Base-by-base conservation (phyloP, 1,140 invertebrate species). In the Lepidurus packardi region DNA sequence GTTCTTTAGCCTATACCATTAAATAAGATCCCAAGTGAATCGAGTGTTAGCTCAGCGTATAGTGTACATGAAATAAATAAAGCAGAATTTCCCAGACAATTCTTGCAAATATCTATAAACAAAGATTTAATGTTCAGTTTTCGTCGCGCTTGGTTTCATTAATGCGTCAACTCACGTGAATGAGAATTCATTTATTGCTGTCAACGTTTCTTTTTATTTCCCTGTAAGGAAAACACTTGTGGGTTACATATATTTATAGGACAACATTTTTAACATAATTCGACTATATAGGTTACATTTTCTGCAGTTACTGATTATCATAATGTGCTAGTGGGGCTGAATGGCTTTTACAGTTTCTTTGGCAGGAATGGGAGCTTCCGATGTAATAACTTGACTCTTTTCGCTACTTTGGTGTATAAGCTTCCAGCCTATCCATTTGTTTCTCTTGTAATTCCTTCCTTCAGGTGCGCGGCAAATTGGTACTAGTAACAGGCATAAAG, bases 1-100 rank as follows among this genome's bases (percentile, higher is more conserved):
- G 16, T 21, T 43, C 16, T 79, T 79, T 43, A 53, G n/a, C 8
- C 5, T 45, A 16, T 77, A 53, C n/a, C 42, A 45, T n/a, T 77
- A 43, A 45, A n/a, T 73, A 24, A 16, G 53, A 9, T 13, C 7
- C 53, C 16, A 7, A 7, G 53, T 34, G n/a, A 16, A 16, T 21
- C 53, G 53, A 65, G 53, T 7, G 16, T 13, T 65, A 65, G 53
- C 53, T 65, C 53, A 13, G 53, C 53, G 53, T 65, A 65, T 65
- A 65, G 53, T 65, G 53, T 65, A 65, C 8, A 65, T 65, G 10
- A 65, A 65, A 65, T 65, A 65, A 13, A 65, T 13, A 34, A 34
- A 34, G 34, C 34, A 34, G 34, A 34, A 34, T 34, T 34, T 34
- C 34, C 3, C 34, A 34, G 34, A 4, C 2, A 34, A 65, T 65